Base-by-base conservation (phyloP, 53 echinoderm and acorn worm genomes). In the Holothuria leucospilota region DNA sequence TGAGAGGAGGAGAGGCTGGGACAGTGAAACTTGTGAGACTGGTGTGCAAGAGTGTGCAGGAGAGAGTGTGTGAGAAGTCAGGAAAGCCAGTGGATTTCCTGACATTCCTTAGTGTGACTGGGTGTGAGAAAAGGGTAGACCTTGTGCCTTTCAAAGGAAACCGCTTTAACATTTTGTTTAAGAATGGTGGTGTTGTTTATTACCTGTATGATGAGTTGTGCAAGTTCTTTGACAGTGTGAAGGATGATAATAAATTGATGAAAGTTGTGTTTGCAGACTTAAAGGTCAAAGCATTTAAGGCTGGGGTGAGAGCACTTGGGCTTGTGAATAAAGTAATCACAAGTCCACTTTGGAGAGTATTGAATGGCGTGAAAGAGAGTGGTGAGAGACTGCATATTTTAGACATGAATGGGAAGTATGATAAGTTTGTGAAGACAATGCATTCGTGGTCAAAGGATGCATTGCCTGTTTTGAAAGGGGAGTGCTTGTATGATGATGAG, bases 1-100 rank as follows among this genome's bases (percentile, higher is more conserved):
- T 63, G 41, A 65, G n/a, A n/a, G n/a, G 77, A 0, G 77, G 77
- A 16, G 42, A 42, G 42, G 42, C 42, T 6, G 42, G 42, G 42
- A 42, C 42, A 42, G 5, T 42, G 42, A 42, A 42, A 42, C 64
- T 63, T n/a, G n/a, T n/a, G n/a, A n/a, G n/a, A n/a, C n/a, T n/a
- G n/a, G n/a, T n/a, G n/a, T n/a, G n/a, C n/a, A 14, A 80, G 91
- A 73, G 0, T 87, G 91, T 83, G 87, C 87, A 56, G 82, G 87
- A 56, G 82, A n/a, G n/a, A n/a, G n/a, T n/a, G n/a, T n/a, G n/a
- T n/a, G n/a, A n/a, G n/a, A n/a, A n/a, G n/a, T n/a, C 64, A 39
- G 91, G 91, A 6, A 91, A 87, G 66, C 87, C 91, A 7, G 82
- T 87, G 58, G 34, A 82, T 30, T 91, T 91, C 67, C 71, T 81